Conservation (phyloP, 2,113 vertebrate species). For the Gorsachius goisagi region DNA sequence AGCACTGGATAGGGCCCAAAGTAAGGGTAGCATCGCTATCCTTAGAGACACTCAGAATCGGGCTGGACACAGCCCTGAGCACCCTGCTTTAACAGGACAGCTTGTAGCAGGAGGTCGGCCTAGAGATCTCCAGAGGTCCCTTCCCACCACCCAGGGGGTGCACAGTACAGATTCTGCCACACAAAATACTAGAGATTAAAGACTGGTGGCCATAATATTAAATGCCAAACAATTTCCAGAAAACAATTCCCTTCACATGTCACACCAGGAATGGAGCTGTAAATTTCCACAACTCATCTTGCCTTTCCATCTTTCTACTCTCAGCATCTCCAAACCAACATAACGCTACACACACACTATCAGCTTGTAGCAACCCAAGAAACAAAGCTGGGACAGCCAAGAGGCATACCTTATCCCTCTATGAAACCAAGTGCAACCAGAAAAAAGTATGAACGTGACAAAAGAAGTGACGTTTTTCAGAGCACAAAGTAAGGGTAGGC, state of each 20-base stretch:
- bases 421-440: not conserved
- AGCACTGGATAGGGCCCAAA: not conserved
- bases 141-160: not conserved
- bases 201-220: fast-evolving
- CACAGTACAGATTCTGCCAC: not conserved
- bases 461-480: not conserved
- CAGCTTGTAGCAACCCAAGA: not conserved
- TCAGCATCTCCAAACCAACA: not conserved
- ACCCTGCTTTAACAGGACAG: not conserved
- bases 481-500: not conserved
- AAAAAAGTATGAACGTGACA: fast-evolving
- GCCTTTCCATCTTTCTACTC: not conserved
- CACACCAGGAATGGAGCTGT: not conserved
- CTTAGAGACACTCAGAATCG: fast-evolving
- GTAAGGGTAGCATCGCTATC: not conserved
- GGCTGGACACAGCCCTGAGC: fast-evolving
- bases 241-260: not conserved
- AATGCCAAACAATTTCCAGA: not conserved
- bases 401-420: not conserved
- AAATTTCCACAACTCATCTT: not conserved
- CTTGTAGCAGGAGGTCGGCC: not conserved
- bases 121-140: not conserved
- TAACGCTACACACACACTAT: fast-evolving
- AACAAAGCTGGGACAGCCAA: not conserved
- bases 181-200: not conserved